These are phyloP conservation scores for Vultur gryphus DNA, from an alignment of 2,797 vertebrate genomes.

Conservation along the genomic window DNA sequence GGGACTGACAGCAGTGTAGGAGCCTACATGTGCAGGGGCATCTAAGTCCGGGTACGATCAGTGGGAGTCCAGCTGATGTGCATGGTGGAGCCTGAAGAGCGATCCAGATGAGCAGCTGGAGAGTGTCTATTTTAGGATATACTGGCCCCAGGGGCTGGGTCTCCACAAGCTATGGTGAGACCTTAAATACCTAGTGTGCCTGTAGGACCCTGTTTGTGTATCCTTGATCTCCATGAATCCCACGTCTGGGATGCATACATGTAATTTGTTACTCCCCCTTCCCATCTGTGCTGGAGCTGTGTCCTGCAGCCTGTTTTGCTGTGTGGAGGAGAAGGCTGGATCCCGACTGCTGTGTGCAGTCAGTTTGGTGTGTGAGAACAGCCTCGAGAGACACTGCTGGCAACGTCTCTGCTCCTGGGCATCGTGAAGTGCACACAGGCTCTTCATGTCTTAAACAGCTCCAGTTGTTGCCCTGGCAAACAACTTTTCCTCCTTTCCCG, in stretches of 20 bases:
- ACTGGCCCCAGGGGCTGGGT: background rate
- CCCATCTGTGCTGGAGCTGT: background rate
- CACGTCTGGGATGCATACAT: background rate
- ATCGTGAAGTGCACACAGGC: background rate
- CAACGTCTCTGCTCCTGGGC: background rate
- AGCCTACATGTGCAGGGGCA: background rate
- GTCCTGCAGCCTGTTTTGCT: background rate
- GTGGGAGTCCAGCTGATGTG: background rate
- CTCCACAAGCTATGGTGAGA: background rate
- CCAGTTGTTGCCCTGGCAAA: background rate
- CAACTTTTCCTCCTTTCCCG: background rate
- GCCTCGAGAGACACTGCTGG: background rate
- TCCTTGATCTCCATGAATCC: background rate
- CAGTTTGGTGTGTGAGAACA: background rate
- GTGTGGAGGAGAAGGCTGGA: background rate
- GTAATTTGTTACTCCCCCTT: background rate
- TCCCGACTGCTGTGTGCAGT: fast-evolving
- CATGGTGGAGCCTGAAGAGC: background rate
- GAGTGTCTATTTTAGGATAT: background rate
- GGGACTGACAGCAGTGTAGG: background rate
- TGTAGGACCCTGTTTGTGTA: background rate
- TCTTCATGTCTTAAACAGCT: background rate
- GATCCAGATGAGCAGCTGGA: background rate
- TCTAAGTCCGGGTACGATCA: fast-evolving
- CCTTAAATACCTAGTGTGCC: background rate